Evolutionary conservation across 2,797 vertebrate species (phyloP), one percentile per base, ranked within the genome.

Genomic region (Tolypeutes matacus): DNA sequence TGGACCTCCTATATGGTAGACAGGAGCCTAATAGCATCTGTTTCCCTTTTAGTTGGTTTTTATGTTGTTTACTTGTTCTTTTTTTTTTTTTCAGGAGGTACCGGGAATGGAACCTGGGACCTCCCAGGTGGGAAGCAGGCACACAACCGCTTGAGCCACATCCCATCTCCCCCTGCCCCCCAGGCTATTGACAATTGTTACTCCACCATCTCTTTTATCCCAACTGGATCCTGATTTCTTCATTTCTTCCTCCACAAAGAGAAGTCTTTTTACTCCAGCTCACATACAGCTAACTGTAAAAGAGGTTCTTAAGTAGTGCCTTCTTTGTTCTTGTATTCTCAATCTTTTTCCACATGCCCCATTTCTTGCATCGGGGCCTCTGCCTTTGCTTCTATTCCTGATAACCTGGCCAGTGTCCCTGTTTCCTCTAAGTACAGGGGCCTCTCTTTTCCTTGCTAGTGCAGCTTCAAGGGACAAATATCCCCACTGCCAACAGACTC

Each of bases 281-380:
- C 34, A 60, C 34, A 3, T 29, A 20, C 0, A 7, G 31, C 9
- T 0, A 2, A 17, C 31, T 21, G 18, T 67, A 12, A 4, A 0
- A 58, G 56, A 85, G 23, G 5, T 49, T 25, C 20, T 15, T n/a
- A 13, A 46, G 58, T 20, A 77, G n/a, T 1, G 14, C 21, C 78
- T 56, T 18, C n/a, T 34, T 34, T 51, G 36, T 58, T 75, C 46
- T 21, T 78, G 14, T 78, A 42, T 51, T 29, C 49, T 64, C 78
- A 21, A 25, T 62, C 46, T 80, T 62, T 80, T 67, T 64, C 49
- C n/a, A 67, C 8, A 64, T 17, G 27, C 27, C 34, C 31, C 1
- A 9, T 49, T 46, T 78, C 72, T 73, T 67, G 23, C 34, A 67
- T 62, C 60, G 77, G 21, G 31, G 18, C 34, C 62, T 90, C 72